Evolutionary conservation across 2,113 vertebrate genomes (phyloP), one percentile per base, ranked within the genome.

Genomic region (Elgaria multicarinata): DNA sequence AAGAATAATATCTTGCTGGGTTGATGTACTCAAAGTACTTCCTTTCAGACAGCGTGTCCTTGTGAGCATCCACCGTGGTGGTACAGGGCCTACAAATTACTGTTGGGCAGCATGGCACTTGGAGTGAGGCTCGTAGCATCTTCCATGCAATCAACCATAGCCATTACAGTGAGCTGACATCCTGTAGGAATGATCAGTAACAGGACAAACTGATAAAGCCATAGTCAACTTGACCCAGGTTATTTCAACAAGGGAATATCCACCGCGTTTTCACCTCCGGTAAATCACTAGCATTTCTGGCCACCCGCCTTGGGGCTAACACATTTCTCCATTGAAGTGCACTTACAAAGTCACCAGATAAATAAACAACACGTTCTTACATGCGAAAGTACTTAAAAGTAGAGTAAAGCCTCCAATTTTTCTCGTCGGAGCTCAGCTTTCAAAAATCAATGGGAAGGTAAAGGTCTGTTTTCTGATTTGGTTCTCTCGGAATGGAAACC

Each of bases 401-500:
- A 18, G 36, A 75, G 71, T 46, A 93, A 89, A 86, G 86, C 92
- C 44, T 92, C 85, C 85, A 83, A 69, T 90, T 91, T 91, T 89
- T 85, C 64, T 74, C 92, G 86, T 92, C 89, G 50, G 46, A 92
- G 42, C 69, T 58, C 77, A 58, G 82, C 74, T 86, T 92, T 93
- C 79, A 0, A 89, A 95, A 95, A 94, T 96, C 94, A 95, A 33
- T 95, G 92, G 86, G 90, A 91, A 93, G 94, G 50, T 62, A 95
- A 95, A 94, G 90, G 90, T 0, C 0, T 42, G 36, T 91, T 86
- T 95, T 82, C 82, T 89, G 91, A 91, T 93, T 89, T 93, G 89
- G 46, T 91, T 95, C 93, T 92, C 89, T 90, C 86, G 92, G 93
- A 93, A 89, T n/a, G 84, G 90, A 77, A 89, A 77, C 83, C 77